Evolutionary conservation across 2,113 vertebrate genomes (phyloP), one percentile per base, ranked within the genome.

Genomic region (Plectropomus leopardus): DNA sequence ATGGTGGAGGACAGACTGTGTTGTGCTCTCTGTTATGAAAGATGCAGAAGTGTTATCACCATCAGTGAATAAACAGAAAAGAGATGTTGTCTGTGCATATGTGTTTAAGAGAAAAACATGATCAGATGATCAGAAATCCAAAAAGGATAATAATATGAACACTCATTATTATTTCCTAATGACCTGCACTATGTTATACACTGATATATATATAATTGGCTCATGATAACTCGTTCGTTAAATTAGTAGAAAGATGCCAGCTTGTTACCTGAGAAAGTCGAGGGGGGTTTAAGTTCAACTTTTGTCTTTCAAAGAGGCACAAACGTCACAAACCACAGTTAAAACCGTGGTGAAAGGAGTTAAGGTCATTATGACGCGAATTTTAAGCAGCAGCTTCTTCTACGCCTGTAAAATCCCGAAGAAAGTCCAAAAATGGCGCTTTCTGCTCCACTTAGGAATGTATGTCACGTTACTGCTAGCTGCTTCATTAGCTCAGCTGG

Each of bases 231-330:
- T 44, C 7, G 11, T 30, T 24, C 4, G 1, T 53, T 32, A 36
- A 23, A 48, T 50, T 0, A 42, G 13, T n/a, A 59, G 24, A 28
- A 75, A 54, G 4, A 61, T 48, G 32, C 61, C 16, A 53, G 26
- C 32, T 24, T 14, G 19, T 78, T 89, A 91, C 90, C 86, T 85
- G 82, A 68, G 42, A n/a, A 42, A 63, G 63, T 32, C 15, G 36
- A 65, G 54, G 32, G 4, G 40, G 30, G 23, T 79, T 54, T 1
- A 24, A n/a, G 19, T 68, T 82, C 44, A 84, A 57, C 51, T 66
- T 75, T 21, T 19, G 9, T 76, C 61, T 72, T 59, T 59, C 13
- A 28, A 17, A 36, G 61, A 17, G 32, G 57, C 21, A 76, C 40
- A 76, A 3, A 72, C 15, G 21, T 51, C 19, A 67, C 0, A 23